Base-by-base conservation (phyloP, 2,797 vertebrate genomes). In the Poeciliopsis presidionis region DNA sequence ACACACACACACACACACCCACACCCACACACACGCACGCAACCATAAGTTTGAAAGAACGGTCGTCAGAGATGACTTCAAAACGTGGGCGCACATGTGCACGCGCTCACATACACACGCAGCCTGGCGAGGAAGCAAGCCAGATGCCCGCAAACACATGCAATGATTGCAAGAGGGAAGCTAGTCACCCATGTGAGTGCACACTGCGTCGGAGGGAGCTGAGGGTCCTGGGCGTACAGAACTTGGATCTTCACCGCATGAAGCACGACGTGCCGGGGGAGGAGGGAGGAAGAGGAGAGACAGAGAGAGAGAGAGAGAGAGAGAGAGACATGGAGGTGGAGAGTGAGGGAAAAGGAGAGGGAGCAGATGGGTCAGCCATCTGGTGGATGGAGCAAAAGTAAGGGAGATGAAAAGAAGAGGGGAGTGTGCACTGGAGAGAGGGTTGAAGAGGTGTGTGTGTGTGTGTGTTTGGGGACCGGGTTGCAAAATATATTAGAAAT, bases 321-420 rank as follows among this genome's bases (percentile, higher is more conserved):
- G 46, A 49, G 47, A 49, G 47, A 22, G 76, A 59, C 57, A 28
- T 18, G 84, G 86, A 88, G 83, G 79, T 89, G 89, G 82, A 81
- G 90, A 86, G 77, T 16, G 83, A 82, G 80, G 81, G 86, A 84
- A 88, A 81, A 87, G 82, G 92, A 95, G 94, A 81, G 88, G 84
- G 92, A 95, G 94, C 95, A 96, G 95, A 96, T 96, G 95, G 95
- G 95, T 95, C 93, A 95, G 93, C 95, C 95, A 96, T 96, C 95
- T 96, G 95, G 89, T 94, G 92, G 90, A 94, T 91, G 84, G 91
- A 93, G 90, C 89, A 91, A 95, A 93, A 92, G 91, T 83, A 77
- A 89, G 83, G 81, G 89, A 95, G 93, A 95, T 93, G 86, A 93
- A 94, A 94, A 92, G 93, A 91, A 89, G 85, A 90, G 91, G 77